Evolutionary conservation across 2,113 vertebrate species (phyloP), one percentile per base, ranked within the genome.

Genomic region (Manacus vitellinus): DNA sequence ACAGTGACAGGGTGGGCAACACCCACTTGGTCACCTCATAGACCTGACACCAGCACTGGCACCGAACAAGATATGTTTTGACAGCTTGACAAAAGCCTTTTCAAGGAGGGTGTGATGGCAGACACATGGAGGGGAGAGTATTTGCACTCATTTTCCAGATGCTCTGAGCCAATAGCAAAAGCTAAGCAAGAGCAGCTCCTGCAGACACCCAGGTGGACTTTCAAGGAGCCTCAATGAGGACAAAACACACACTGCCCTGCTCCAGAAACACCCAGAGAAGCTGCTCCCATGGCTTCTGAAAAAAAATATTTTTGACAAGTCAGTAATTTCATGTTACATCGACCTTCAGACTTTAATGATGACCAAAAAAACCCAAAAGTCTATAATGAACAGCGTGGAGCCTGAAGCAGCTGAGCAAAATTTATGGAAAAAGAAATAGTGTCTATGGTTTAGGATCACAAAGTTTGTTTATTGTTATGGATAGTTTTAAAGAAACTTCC

Each of bases 71-170:
- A 55, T 47, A 6, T 4, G 13, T 63, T 85, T 31, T 72, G 85
- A 81, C 77, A 82, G 70, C 70, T 72, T 52, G 52, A 44, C 62
- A 94, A 88, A 89, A 91, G 39, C 51, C 44, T 75, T 35, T 39
- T 23, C 79, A 72, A 39, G 30, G 25, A 63, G 43, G 17, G 23
- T 46, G 67, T 3, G 14, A 55, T 1, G 3, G 70, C 46, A 81
- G 59, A 79, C 6, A 3, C 15, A 0, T 2, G 1, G 54, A 56
- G 24, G 6, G 39, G 62, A 83, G 67, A 94, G 54, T 4, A 1
- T 81, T 92, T 47, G 49, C 35, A 71, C 72, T 87, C 76, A 39
- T 95, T 91, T 47, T 54, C 61, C 72, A 52, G 79, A 59, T 87
- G 58, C 66, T 92, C 67, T 0, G 1, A 91, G 52, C 14, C 10